Base-by-base conservation (phyloP, 2,888 invertebrate genomes). In the Papilio demoleus region DNA sequence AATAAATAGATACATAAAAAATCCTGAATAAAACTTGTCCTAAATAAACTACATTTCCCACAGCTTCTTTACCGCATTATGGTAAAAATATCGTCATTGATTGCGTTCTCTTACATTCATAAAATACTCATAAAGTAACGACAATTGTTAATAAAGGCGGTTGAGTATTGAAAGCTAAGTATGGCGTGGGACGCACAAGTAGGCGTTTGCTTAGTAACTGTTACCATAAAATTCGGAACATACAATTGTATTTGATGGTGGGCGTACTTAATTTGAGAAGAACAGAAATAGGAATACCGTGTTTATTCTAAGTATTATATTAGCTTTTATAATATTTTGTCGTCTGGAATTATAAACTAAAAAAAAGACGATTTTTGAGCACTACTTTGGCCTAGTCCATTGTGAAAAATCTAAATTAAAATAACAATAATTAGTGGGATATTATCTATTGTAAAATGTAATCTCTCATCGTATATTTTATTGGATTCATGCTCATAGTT, bases 181-280 rank as follows among this genome's bases (percentile, higher is more conserved):
- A 34, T 31, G 17, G 8, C 36, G 63, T 63, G 34, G 63, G 47
- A 63, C 1, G 60, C 17, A 34, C 6, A 47, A 47, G 63, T 63
- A 36, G 63, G 63, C 63, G 63, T 36, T 63, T 14, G 19, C 17
- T 50, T 63, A 36, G 22, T 14, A 50, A 47, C 50, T 31, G 47
- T 36, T 19, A 45, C 31, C 17, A 56, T 56, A 56, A 56, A 56
- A 31, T 56, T 56, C 31, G 31, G 31, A 27, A 53, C 14, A 27
- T 6, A 53, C 27, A 27, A n/a, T n/a, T 53, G 24, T 8, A 27
- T 31, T 56, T 17, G 17, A 6, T 9, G n/a, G 31, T 56, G 53
- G 53, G 53, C 17, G 31, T 56, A 56, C 17, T 56, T 22, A 50
- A 31, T 31, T 31, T 56, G 31, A 17, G n/a, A 56, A 56, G 17